phyloP scores from a whole-genome alignment of 1,140 invertebrate genomes.

The Copidosoma floridanum region DNA sequence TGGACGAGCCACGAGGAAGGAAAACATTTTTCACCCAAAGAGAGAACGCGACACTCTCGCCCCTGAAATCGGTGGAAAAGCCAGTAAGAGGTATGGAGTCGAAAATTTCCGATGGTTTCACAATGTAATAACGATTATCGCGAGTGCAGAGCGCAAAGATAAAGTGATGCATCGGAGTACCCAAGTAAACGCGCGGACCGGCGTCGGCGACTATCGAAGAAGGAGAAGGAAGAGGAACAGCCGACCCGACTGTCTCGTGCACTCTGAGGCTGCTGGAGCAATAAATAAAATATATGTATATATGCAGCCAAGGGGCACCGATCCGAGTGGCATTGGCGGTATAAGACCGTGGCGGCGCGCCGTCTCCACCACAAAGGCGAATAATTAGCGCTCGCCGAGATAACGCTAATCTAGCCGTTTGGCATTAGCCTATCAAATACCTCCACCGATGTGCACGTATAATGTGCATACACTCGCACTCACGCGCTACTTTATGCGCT shows the following conservation, averaged over 20 bases:
- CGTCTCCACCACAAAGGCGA: constrained; percentile 45
- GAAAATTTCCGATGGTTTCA: no score
- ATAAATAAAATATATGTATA: constrained; percentile 43
- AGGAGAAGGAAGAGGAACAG: neutral
- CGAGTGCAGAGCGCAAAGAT: no score
- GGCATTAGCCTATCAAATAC: constrained; percentile 56
- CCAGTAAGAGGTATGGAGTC: no score
- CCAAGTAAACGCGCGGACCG: neutral
- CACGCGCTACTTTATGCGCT: constrained; percentile 7
- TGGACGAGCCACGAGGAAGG: no score
- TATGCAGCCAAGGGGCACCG: constrained; percentile 36
- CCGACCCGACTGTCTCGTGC: no score
- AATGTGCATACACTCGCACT: neutral
- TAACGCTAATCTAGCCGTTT: constrained; percentile 55
- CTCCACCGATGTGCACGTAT: constrained; percentile 22
- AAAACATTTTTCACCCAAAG: no score
- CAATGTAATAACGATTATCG: no score
- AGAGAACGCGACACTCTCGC: no score
- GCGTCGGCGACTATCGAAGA: neutral
- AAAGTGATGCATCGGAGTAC: no score
- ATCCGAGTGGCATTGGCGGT: constrained; percentile 48
- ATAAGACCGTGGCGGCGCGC: constrained; percentile 23
- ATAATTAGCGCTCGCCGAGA: constrained; percentile 54
- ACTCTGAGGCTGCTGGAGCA: constrained; percentile 15
- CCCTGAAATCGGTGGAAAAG: no score